Percentiles rank a stretch among this genome's conserved stretches.
These are phyloP conservation scores for Daboia siamensis DNA, from an alignment of 2,113 vertebrate species.

Conservation along the genomic window DNA sequence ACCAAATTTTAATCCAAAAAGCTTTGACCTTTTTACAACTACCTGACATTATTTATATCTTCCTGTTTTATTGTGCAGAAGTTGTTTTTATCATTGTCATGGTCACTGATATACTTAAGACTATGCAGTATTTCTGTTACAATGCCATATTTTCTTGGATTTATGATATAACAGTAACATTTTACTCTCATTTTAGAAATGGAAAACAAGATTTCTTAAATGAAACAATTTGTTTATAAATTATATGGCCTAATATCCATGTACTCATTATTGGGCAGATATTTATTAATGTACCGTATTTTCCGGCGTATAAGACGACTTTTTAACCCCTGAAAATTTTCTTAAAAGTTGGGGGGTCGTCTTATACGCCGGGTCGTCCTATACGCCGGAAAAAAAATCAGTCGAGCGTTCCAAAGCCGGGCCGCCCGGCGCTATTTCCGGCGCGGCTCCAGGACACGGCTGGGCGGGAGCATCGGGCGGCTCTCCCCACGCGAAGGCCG, in stretches of 20 bases:
- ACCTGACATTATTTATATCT: neutral
- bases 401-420: no score
- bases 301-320: no score
- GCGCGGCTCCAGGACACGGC: no score
- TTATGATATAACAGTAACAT: constrained; percentile 30
- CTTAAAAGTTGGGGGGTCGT: no score
- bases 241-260: neutral
- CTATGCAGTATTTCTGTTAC: constrained; percentile 16
- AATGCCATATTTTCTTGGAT: neutral
- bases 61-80: neutral
- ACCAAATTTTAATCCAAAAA: no score
- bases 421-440: no score
- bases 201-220: constrained; percentile 2
- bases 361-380: no score
- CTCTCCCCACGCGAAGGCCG: no score
- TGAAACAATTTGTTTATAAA: neutral
- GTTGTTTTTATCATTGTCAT: neutral
- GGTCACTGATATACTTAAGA: constrained; percentile 6
- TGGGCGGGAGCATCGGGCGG: no score
- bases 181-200: constrained; percentile 8
- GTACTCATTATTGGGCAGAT: neutral
- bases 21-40: no score
- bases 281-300: rapidly evolving
- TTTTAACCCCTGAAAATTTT: no score
- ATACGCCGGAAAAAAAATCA: no score